Percentiles rank a stretch among this genome's conserved stretches.
phyloP scores from a whole-genome alignment of 2,797 vertebrate genomes.

The Selene dorsalis region DNA sequence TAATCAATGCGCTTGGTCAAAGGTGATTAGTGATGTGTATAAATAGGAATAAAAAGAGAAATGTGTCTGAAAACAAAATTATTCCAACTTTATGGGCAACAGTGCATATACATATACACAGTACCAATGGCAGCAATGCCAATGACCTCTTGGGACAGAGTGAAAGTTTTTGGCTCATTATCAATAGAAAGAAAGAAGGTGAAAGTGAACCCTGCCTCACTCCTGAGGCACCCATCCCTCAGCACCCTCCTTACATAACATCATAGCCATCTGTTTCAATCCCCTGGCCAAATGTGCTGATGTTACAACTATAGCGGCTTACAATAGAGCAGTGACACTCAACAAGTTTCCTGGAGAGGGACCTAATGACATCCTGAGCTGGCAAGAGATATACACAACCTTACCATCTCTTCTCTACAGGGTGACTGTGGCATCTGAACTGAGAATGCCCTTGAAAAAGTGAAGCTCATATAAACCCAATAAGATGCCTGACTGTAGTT shows the following conservation, averaged over 20 bases:
- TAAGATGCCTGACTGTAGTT: not conserved
- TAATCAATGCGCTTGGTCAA: no score
- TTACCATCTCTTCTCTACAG: constrained; percentile 31
- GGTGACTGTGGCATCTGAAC: constrained; percentile 22
- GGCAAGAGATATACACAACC: constrained; percentile 44
- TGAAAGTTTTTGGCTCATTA: constrained; percentile 59
- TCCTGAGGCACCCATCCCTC: constrained; percentile 67
- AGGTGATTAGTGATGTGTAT: no score
- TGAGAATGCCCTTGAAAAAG: constrained; percentile 3
- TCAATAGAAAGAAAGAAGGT: constrained; percentile 61
- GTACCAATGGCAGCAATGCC: constrained; percentile 26
- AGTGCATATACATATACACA: not conserved
- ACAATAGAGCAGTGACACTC: constrained; percentile 60
- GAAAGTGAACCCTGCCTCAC: constrained; percentile 66
- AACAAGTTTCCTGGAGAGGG: constrained; percentile 63
- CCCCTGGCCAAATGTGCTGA: constrained; percentile 67
- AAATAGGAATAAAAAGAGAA: no score
- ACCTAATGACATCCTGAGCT: constrained; percentile 54
- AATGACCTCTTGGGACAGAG: constrained; percentile 44
- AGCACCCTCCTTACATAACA: constrained; percentile 65
- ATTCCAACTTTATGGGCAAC: no score
- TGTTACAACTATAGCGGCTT: constrained; percentile 68
- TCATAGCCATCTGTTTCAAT: constrained; percentile 68
- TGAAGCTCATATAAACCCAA: not conserved
- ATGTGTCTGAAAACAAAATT: no score